Base-by-base conservation (phyloP, 1,140 invertebrate species). In the Mycetomoellerius zeteki region DNA sequence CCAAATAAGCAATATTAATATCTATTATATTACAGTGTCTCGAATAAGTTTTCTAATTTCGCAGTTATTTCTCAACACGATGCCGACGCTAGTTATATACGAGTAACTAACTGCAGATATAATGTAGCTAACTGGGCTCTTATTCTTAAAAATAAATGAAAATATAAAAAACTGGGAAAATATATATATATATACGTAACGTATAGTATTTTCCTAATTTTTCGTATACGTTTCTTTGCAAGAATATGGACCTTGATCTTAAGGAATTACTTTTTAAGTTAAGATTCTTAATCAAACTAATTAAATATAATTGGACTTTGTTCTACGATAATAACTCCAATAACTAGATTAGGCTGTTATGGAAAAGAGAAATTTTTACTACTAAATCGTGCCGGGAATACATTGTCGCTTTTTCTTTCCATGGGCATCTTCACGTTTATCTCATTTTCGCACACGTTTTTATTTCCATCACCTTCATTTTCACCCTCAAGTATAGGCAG, bases 401-500 rank as follows among this genome's bases (percentile, higher is more conserved):
- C 5, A 37, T 43, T 8, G 19, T 56, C 52, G n/a, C 19, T 19
- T 58, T 47, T 58, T 47, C n/a, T 16, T 27, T 2, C 12, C 2
- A 14, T 12, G 7, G 27, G 6, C 14, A 37, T 76, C n/a, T 62
- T 33, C 19, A 47, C 24, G 1, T 64, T 77, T 64, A 64, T 77
- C 2, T 56, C 4, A 24, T 62, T 27, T n/a, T 8, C 24, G 12
- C 12, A 2, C 8, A 19, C 30, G 19, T n/a, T 52, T 71, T 65
- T 69, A 47, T 69, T 50, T 65, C 2, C 16, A 10, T 84, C 56
- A 54, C 71, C 73, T 33, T 60, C 24, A 30, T 86, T 76, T 86
- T 77, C 24, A 16, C n/a, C n/a, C 54, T 50, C 50, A n/a, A 33
- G 37, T 10, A 56, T 43, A 14, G 12, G 19, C 19, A 24, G 50